Base-by-base conservation (phyloP, 2,888 invertebrate species). In the Amphimallon solstitiale region DNA sequence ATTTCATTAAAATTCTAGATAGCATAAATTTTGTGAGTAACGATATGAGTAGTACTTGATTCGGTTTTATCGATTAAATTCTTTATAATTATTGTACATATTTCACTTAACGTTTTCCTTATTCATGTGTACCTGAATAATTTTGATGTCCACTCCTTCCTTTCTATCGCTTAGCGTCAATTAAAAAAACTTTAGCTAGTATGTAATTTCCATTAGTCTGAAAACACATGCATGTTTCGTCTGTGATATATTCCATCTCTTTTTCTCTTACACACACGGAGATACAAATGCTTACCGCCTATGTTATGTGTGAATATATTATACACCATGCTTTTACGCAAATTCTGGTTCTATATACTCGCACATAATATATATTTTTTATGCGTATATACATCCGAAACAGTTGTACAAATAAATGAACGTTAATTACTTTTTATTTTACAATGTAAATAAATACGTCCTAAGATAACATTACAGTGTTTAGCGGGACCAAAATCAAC, bases 371-470 rank as follows among this genome's bases (percentile, higher is more conserved):
- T n/a, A n/a, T n/a, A n/a, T n/a, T n/a, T n/a, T n/a, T n/a, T n/a
- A n/a, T n/a, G n/a, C n/a, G n/a, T n/a, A n/a, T n/a, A 48, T n/a
- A 48, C 29, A 29, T 29, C 7, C 29, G 29, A 48, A 48, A 23
- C 48, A 48, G 12, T 48, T 23, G 48, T 34, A 10, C 34, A 12
- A 9, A 34, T 51, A 34, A 51, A 51, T 34, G 34, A 17, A 15
- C n/a, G 54, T 38, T 54, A 54, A 54, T 54, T 54, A 54, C 40
- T 54, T 19, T 38, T 21, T 38, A 38, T 54, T 54, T 54, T 12
- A 12, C 21, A 54, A 54, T 38, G 54, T 54, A 54, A 38, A 54
- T 54, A 54, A 54, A 54, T 54, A 40, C 23, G 54, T 54, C 38
- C 40, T 21, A 38, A 19, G 54, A 54, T 54, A 54, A 54, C 54